Evolutionary conservation across 2,113 vertebrate genomes (phyloP).

Genomic region (Morone saxatilis): DNA sequence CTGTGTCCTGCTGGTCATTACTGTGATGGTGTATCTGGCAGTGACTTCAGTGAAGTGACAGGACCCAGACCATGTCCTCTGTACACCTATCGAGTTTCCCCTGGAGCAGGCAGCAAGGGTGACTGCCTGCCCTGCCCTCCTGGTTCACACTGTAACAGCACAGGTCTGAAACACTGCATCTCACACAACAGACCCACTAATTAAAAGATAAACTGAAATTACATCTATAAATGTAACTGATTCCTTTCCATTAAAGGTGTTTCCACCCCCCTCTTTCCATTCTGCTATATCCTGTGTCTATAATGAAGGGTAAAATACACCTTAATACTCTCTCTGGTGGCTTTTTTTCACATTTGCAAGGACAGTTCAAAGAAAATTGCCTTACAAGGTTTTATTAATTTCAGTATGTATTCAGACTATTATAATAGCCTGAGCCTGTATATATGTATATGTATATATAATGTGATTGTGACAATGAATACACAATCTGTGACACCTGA

Average conservation of each 20-base stretch:
- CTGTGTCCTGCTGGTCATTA: slow-evolving; percentile 88
- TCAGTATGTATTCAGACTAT: slow-evolving; percentile 4
- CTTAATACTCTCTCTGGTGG: not conserved
- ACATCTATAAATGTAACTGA: not conserved
- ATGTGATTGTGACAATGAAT: slow-evolving; percentile 23
- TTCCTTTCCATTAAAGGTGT: not conserved
- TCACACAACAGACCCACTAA: not conserved
- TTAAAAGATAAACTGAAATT: not conserved
- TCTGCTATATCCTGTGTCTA: not conserved
- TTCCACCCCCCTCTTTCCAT: not conserved
- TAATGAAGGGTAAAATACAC: slow-evolving; percentile 18
- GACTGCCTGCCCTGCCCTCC: slow-evolving; percentile 89
- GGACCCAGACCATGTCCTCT: slow-evolving; percentile 87
- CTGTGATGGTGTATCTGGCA: slow-evolving; percentile 85
- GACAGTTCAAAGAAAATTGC: slow-evolving; percentile 35
- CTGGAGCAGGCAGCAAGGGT: slow-evolving; percentile 83
- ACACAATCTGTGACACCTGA: slow-evolving; percentile 31
- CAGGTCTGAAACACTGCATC: slow-evolving; percentile 78
- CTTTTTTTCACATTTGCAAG: slow-evolving; percentile 43
- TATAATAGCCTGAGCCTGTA: not conserved
- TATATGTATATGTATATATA: not conserved
- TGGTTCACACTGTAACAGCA: slow-evolving; percentile 86
- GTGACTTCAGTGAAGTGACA: slow-evolving; percentile 52
- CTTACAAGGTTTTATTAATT: slow-evolving; percentile 32
- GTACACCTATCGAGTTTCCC: slow-evolving; percentile 83